Conservation (phyloP, 2,113 vertebrate genomes). For the Egretta garzetta region DNA sequence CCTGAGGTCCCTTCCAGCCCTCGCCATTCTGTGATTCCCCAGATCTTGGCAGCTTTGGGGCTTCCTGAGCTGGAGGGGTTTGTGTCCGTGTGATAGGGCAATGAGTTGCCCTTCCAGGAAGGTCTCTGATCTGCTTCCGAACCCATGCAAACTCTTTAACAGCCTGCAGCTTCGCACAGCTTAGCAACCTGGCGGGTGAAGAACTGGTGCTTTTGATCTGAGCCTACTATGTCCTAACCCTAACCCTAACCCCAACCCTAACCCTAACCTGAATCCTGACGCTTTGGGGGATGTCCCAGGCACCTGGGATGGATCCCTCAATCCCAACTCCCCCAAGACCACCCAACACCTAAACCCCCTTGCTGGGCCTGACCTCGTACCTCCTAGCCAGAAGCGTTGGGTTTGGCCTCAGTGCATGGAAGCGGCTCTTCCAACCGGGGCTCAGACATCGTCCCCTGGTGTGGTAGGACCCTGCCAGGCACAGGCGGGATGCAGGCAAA, state of each 20-base stretch:
- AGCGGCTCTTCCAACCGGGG: accelerated
- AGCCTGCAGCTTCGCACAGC: not conserved
- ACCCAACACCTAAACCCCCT: not conserved
- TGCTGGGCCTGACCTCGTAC: not conserved
- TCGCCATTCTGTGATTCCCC: too few species aligned
- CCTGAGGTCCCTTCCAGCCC: too few species aligned
- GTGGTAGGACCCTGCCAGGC: accelerated
- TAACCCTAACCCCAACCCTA: not conserved
- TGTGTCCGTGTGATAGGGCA: accelerated
- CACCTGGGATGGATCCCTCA: not conserved
- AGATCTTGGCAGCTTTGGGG: too few species aligned
- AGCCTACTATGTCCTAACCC: not conserved
- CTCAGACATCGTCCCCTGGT: not conserved
- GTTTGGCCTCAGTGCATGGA: not conserved
- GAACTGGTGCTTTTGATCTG: not conserved
- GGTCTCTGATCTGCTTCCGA: not conserved
- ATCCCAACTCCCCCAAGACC: not conserved
- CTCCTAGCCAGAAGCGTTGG: not conserved
- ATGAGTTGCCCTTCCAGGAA: not conserved
- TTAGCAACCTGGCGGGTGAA: not conserved
- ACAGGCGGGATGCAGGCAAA: not conserved
- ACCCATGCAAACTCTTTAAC: not conserved
- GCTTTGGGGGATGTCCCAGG: not conserved
- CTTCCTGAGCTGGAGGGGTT: not conserved
- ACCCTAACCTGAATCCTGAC: not conserved